Evolutionary conservation across 2,113 vertebrate species (phyloP).

Genomic region (Epinephelus lanceolatus): DNA sequence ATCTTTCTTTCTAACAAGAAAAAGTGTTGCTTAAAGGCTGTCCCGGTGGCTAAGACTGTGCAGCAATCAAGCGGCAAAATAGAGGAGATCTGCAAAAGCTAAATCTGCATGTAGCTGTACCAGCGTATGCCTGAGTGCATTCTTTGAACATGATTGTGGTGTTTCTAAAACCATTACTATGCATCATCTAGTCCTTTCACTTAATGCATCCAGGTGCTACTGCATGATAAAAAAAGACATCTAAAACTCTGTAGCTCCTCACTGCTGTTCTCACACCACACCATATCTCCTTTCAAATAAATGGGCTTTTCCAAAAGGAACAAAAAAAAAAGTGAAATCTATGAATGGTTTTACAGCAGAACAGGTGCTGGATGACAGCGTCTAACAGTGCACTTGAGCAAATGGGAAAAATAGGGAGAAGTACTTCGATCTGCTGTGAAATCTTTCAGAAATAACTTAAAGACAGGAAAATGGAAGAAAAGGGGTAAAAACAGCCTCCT

Average conservation of each 20-base stretch:
- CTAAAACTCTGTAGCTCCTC: neutral
- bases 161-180: conserved; percentile 16
- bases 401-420: conserved; percentile 8
- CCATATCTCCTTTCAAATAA: conserved; percentile 10
- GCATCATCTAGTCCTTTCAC: neutral
- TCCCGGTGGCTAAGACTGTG: neutral
- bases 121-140: neutral
- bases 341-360: neutral
- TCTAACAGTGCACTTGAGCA: conserved; percentile 4
- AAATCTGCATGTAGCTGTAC: neutral
- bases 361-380: conserved; percentile 5
- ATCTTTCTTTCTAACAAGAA: conserved; percentile 5
- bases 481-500: neutral
- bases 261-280: neutral
- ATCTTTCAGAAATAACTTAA: neutral
- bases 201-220: conserved; percentile 12
- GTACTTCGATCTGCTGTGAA: neutral
- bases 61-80: neutral
- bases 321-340: neutral
- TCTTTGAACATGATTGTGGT: neutral
- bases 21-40: neutral
- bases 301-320: conserved; percentile 14
- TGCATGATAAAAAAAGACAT: neutral
- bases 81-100: neutral
- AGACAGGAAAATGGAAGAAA: conserved; percentile 1